Conservation (phyloP, 2,113 vertebrate species). For the Monopterus albus region DNA sequence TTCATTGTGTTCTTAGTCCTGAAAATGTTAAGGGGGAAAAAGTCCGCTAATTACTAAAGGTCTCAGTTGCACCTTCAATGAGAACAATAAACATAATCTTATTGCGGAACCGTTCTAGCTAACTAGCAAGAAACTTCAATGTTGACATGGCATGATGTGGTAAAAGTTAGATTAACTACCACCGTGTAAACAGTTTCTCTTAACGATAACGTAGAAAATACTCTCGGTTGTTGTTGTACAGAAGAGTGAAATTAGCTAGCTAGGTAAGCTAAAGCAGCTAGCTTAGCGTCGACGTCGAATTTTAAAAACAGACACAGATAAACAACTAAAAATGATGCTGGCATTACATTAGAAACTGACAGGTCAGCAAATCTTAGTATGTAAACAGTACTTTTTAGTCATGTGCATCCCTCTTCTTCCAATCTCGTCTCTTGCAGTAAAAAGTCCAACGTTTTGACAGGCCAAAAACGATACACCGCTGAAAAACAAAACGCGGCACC, state of each 20-base stretch:
- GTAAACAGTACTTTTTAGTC: conserved; percentile 68
- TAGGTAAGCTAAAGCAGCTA: conserved; percentile 39
- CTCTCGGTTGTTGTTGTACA: not conserved
- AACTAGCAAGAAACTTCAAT: no score
- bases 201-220: not conserved
- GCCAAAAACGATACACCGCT: conserved; percentile 54
- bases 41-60: not conserved
- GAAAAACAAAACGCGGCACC: conserved; percentile 71
- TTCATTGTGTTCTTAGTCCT: conserved; percentile 87
- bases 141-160: not conserved
- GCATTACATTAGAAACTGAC: not conserved
- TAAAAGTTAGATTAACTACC: fast-evolving
- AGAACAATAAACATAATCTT: conserved; percentile 52
- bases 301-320: not conserved
- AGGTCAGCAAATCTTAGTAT: not conserved
- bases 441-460: conserved; percentile 61
- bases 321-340: not conserved
- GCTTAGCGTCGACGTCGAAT: conserved; percentile 23
- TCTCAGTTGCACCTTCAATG: not conserved
- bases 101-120: not conserved
- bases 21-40: not conserved
- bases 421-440: conserved; percentile 16
- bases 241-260: conserved; percentile 19
- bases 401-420: conserved; percentile 71
- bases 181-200: fast-evolving